Conservation (phyloP, 2,113 vertebrate genomes). For the Brienomyrus longianalis region DNA sequence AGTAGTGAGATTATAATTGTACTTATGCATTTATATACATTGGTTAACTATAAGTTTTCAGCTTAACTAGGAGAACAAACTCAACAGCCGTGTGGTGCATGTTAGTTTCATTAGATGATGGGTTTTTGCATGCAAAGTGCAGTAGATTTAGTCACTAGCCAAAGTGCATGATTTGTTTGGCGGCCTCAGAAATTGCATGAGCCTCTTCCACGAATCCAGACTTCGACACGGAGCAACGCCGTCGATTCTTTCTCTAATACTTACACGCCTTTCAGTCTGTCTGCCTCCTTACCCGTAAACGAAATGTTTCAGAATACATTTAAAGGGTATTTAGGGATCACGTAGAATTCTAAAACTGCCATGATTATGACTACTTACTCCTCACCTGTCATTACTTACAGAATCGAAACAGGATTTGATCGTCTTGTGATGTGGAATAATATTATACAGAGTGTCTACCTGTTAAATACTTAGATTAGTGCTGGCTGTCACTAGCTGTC, state of each 20-base stretch:
- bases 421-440: background rate
- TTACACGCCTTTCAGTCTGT: background rate
- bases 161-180: background rate
- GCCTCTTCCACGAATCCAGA: constrained; percentile 6
- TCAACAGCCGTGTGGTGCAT: constrained; percentile 30
- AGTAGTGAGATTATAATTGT: background rate
- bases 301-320: background rate
- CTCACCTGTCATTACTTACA: background rate
- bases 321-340: background rate
- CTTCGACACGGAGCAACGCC: constrained; percentile 2
- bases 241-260: background rate
- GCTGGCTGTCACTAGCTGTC: background rate
- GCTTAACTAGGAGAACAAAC: constrained; percentile 1
- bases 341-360: background rate
- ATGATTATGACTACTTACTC: background rate
- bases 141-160: constrained; percentile 20
- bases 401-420: background rate
- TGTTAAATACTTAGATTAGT: background rate
- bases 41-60: constrained; percentile 1
- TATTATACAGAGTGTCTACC: background rate
- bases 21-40: constrained; percentile 14
- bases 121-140: constrained; percentile 31
- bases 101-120: constrained; percentile 23
- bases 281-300: background rate
- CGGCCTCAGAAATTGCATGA: background rate